These are phyloP conservation scores for Drosophila barbarae DNA, from an alignment of 2,888 invertebrate genomes.

Conservation along the genomic window DNA sequence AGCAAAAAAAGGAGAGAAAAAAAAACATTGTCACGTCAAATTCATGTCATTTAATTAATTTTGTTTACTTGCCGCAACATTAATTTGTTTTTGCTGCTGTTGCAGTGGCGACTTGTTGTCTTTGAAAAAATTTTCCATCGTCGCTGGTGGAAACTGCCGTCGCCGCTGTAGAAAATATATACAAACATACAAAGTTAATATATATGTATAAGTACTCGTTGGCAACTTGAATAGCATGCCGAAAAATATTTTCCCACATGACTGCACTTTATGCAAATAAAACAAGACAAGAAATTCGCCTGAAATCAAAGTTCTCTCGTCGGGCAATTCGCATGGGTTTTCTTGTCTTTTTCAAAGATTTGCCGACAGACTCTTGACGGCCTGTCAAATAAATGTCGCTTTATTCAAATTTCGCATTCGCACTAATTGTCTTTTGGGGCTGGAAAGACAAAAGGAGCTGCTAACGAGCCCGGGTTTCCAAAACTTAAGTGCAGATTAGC, in stretches of 20 bases:
- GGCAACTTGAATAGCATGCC: conserved; percentile 41
- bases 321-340: conserved; percentile 28
- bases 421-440: conserved; percentile 67
- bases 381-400: conserved; percentile 77
- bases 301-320: conserved; percentile 60
- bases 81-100: conserved; percentile 65
- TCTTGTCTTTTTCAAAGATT: conserved; percentile 58
- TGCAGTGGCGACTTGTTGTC: conserved; percentile 64
- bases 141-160: conserved; percentile 59
- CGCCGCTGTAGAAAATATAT: not conserved
- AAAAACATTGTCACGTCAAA: conserved; percentile 76
- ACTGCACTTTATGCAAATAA: conserved; percentile 67
- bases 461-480: conserved; percentile 52
- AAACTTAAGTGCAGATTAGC: conserved; percentile 67
- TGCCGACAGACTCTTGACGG: conserved; percentile 74
- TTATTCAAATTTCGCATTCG: conserved; percentile 76
- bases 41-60: conserved; percentile 75
- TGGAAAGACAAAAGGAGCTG: conserved; percentile 62
- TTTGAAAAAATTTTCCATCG: conserved; percentile 70
- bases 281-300: conserved; percentile 56
- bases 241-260: conserved; percentile 67
- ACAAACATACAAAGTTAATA: conserved; percentile 12
- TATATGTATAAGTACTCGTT: conserved; percentile 26
- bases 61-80: conserved; percentile 69
- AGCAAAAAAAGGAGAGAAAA: conserved; percentile 33